Evolutionary conservation across 2,888 invertebrate genomes (phyloP), one percentile per base, ranked within the genome.

Genomic region (Branchipolynoe longqiensis): DNA sequence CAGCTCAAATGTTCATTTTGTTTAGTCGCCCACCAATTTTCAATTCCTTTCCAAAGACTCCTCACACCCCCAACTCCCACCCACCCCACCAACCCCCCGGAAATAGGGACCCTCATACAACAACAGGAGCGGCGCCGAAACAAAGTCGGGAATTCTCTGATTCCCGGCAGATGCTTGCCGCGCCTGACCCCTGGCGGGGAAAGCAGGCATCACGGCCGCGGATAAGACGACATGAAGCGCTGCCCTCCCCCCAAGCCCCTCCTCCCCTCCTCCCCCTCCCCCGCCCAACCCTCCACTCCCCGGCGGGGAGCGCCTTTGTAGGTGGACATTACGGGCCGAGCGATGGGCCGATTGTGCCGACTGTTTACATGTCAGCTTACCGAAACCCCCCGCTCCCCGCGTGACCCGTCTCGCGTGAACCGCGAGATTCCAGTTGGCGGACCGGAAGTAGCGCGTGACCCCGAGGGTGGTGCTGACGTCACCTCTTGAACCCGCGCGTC

Each of bases 321-420:
- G 69, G 3, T 38, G 38, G 36, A 69, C 69, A 33, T 69, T 36
- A 69, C 36, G 58, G 14, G 14, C 3, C 22, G 22, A 3, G 69
- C 36, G 33, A 69, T 69, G 69, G 38, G 36, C 36, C 36, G 36
- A 33, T 12, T 38, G 36, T 69, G 38, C 38, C 69, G 69, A 69
- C 69, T 69, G 38, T 69, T 69, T 69, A 69, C 69, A 69, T 69
- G 69, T 69, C 69, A 38, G 69, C 69, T 69, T 69, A 33, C 36
- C 69, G 8, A 33, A 14, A 69, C 33, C 18, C 38, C 36, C n/a
- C 69, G 33, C 69, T 69, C 69, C n/a, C n/a, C 33, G 22, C 38
- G 69, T 38, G 69, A 69, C 69, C 69, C n/a, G 6, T 69, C 62
- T 69, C 38, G 6, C 69, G 69, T 69, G 69, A 33, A 69, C 33